Percentiles rank a stretch among this genome's conserved stretches.
Evolutionary conservation across 92 coral and sea anemone species (phyloP).

Genomic region (Micromussa lordhowensis): DNA sequence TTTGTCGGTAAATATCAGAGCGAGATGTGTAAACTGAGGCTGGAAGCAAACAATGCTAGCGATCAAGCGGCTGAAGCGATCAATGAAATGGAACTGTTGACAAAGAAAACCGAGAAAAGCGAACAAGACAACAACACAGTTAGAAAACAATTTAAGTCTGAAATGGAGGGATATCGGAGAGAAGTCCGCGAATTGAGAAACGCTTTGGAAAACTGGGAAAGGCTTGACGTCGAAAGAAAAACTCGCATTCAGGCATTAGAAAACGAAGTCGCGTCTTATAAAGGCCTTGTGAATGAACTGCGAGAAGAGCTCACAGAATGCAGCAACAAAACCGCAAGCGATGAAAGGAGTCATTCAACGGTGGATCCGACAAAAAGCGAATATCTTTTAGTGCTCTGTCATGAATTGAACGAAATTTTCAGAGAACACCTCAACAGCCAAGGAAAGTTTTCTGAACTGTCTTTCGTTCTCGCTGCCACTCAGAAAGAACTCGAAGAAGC

Average conservation of each 20-base stretch:
- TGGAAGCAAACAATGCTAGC: constrained; percentile 54
- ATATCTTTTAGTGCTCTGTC: constrained; percentile 46
- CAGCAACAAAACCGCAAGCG: background rate
- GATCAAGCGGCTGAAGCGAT: constrained; percentile 66
- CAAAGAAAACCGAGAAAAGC: constrained; percentile 73
- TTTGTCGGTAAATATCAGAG: constrained; percentile 52
- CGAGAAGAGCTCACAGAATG: constrained; percentile 12
- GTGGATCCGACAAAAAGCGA: constrained; percentile 38
- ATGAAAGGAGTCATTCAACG: background rate
- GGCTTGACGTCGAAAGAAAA: constrained; percentile 35
- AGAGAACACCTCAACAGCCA: constrained; percentile 69
- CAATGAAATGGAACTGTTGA: constrained; percentile 74
- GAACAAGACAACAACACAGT: constrained; percentile 59
- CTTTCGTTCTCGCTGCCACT: constrained; percentile 44
- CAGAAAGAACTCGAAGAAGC: constrained; percentile 74
- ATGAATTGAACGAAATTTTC: constrained; percentile 70
- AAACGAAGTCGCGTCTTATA: constrained; percentile 31
- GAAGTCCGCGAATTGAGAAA: constrained; percentile 66
- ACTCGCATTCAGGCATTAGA: constrained; percentile 45
- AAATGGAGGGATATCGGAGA: constrained; percentile 61
- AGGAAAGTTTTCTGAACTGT: constrained; percentile 53
- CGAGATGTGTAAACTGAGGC: constrained; percentile 61
- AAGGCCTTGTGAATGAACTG: constrained; percentile 30
- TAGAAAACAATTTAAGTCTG: constrained; percentile 44
- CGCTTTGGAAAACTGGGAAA: constrained; percentile 47